Base-by-base conservation (phyloP, 2,797 vertebrate species). In the Anguilla marmorata region DNA sequence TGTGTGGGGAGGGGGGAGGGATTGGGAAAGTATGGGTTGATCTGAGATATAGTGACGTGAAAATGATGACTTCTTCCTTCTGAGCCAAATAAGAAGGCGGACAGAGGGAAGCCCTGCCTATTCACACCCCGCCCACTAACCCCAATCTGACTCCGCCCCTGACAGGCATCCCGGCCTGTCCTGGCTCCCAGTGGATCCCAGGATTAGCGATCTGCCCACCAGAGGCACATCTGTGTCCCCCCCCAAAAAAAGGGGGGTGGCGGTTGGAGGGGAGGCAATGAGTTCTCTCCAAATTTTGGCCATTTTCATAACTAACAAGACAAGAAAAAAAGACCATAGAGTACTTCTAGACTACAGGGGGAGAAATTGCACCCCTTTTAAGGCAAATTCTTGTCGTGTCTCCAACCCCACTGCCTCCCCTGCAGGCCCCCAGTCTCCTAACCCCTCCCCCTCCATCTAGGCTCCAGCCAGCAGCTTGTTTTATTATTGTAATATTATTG, bases 311-410 rank as follows among this genome's bases (percentile, higher is more conserved):
- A 69, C 27, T 27, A 27, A 69, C 63, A 69, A 63, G 8, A 27
- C 6, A 66, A 66, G 8, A 27, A 66, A 27, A n/a, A 69, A 69
- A 24, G 58, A 0, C 58, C 24, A 27, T n/a, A 91, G 92, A 91
- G 58, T 16, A 58, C 88, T 50, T 66, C 89, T 86, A 82, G 89
- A 84, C 89, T 91, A 91, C 86, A 89, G 92, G 66, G 90, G 91
- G 91, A 87, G 90, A 92, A 91, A 89, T 91, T 52, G 91, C 92
- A 93, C 93, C 94, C 95, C 94, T 94, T 95, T 94, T 95, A 95
- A 95, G 94, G 94, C 91, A 63, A 94, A 94, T 95, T 95, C 93
- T 94, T 94, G 93, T 93, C 90, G 86, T 9, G 88, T 86, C 92
- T 95, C 94, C 93, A 93, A 92, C 90, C 89, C 56, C 37, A 33